Base-by-base conservation (phyloP, 2,797 vertebrate species). In the Staurois parvus region DNA sequence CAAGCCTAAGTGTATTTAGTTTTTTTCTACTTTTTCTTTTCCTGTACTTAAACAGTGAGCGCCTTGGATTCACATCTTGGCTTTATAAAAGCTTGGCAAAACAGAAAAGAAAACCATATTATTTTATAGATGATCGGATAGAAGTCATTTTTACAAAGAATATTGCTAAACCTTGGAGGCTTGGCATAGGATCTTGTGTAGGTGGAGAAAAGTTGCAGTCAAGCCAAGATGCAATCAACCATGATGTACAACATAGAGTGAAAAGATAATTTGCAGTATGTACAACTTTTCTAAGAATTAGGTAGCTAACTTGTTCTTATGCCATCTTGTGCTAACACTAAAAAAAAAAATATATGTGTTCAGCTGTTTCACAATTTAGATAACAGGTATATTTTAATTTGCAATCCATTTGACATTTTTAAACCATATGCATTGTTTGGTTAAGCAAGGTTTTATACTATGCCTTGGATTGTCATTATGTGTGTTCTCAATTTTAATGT, bases 71-170 rank as follows among this genome's bases (percentile, higher is more conserved):
- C 76, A 80, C 76, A 80, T 85, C 64, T 85, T 85, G 84, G 84
- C 78, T 85, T 80, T 69, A 81, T 80, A 81, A 85, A 85, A 76
- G n/a, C 72, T 85, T 85, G 84, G 84, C 84, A 81, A 85, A 85
- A 76, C 77, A 85, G 84, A 85, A 85, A 81, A 85, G 84, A 75
- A 80, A 80, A 74, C 70, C 56, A 79, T 84, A 79, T 79, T 85
- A 84, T 84, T 84, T 84, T 84, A 85, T 85, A 85, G 84, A 85
- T 85, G 30, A 85, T 85, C 45, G 72, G 94, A 94, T 94, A 95
- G 92, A 94, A 92, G 89, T 90, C 91, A 91, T 92, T 92, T 64
- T 92, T 94, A 94, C 93, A 94, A 94, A 94, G 92, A 93, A 92
- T 92, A 94, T 94, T 94, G 90, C 92, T 93, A 94, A 95, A 94